phyloP scores from a whole-genome alignment of 2,113 vertebrate genomes.

The Odocoileus hemionus region DNA sequence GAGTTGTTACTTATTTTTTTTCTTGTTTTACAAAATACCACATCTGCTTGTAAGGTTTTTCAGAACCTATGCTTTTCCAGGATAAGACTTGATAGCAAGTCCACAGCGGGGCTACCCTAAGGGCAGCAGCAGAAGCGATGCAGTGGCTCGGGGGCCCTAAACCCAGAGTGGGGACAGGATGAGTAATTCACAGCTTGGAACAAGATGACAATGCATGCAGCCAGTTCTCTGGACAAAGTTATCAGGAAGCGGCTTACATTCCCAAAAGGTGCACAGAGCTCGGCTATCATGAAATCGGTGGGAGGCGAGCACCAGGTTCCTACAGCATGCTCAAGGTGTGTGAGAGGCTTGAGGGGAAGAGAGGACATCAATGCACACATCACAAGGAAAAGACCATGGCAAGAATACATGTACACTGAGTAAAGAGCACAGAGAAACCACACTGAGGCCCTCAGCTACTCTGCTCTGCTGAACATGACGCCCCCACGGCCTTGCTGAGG shows the following conservation, averaged over 20 bases:
- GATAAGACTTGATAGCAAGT: background rate
- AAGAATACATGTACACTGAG: background rate
- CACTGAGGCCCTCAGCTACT: background rate
- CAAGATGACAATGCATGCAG: background rate
- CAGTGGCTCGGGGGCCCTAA: background rate
- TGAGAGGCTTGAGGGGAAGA: background rate
- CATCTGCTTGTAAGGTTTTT: background rate
- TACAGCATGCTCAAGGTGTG: background rate
- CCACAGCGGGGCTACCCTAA: background rate
- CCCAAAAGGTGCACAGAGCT: background rate
- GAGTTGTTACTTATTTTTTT: background rate
- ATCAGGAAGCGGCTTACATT: background rate
- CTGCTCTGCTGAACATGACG: background rate
- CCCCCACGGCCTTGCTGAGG: background rate
- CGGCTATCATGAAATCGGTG: background rate
- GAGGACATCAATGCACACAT: background rate
- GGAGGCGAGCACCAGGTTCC: background rate
- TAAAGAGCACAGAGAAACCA: constrained; percentile 8
- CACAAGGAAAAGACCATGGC: background rate
- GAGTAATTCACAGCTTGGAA: background rate
- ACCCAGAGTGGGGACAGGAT: background rate
- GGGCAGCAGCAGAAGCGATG: background rate
- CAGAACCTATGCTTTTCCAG: background rate
- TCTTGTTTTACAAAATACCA: background rate
- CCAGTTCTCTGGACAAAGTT: background rate